Conservation (phyloP, 1,140 invertebrate species). For the Apocrypta bakeri region DNA sequence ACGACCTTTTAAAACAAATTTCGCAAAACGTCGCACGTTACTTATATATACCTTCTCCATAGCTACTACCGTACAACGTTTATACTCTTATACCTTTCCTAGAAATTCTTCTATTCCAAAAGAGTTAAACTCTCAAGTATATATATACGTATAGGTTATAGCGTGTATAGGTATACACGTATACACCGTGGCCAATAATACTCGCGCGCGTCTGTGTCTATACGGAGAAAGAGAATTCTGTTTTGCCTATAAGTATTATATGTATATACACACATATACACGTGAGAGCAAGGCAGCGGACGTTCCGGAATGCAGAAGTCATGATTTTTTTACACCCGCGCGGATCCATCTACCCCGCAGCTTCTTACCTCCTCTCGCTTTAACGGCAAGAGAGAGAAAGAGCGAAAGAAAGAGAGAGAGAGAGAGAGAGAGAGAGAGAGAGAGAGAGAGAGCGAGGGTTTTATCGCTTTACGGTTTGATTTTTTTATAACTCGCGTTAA, state of each 20-base stretch:
- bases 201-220: not conserved
- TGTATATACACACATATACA: not conserved
- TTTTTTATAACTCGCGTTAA: conserved; percentile 35
- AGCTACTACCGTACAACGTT: not conserved
- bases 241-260: not conserved
- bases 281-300: not conserved
- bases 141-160: not conserved
- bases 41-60: not conserved
- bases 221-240: not conserved
- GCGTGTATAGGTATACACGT: not conserved
- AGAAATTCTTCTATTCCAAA: conserved; percentile 9
- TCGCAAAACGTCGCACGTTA: not conserved
- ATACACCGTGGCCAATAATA: not conserved
- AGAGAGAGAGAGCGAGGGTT: conserved; percentile 3
- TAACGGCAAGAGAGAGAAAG: conserved; percentile 13
- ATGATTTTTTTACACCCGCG: conserved; percentile 12
- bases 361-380: conserved; percentile 22
- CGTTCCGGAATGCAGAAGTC: conserved; percentile 41
- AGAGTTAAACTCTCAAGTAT: not conserved
- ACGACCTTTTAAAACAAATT: conserved; percentile 41
- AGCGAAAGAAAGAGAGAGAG: not conserved
- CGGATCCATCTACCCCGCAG: not conserved
- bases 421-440: not conserved
- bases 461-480: conserved; percentile 47
- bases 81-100: not conserved